Base-by-base conservation (phyloP, 1,140 invertebrate species). In the Caenorhabditis latens region DNA sequence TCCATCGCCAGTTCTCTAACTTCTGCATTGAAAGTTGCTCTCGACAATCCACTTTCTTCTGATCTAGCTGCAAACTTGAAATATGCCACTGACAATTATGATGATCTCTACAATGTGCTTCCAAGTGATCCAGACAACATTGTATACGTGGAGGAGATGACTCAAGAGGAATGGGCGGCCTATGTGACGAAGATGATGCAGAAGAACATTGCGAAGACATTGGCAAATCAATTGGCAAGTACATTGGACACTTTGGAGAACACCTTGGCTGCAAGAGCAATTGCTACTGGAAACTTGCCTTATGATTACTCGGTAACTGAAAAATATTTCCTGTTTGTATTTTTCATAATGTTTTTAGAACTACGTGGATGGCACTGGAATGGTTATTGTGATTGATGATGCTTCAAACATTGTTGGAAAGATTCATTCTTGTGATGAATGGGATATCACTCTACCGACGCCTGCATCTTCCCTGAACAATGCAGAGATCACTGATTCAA, bases 81-180 rank as follows among this genome's bases (percentile, higher is more conserved):
- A 61, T 85, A 85, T 42, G 87, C 58, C 5, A 84, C 67, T 24
- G 83, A 67, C 2, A 88, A 88, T 50, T 88, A 88, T 48, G 57
- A 88, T 67, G 32, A 42, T 14, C 6, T 88, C 4, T 88, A 67
- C 55, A 88, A 88, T 65, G 83, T 84, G 14, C 71, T 88, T 0
- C 87, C 87, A 32, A 63, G 55, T 57, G 87, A 88, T 48, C 43
- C 87, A 48, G 83, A 63, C 11, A 84, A 88, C 19, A 88, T 88
- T 82, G 55, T 58, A 16, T 88, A 88, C 48, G 84, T 88, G 67
- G 87, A 88, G n/a, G 87, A 88, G 42, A 87, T 87, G 43, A 88
- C 87, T 7, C 46, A 85, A 63, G 84, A 83, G 21, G 83, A 88
- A 67, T 88, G 87, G 87, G 87, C 87, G 0, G 42, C 61, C n/a